Evolutionary conservation across 2,888 invertebrate genomes (phyloP).

Genomic region (Alviniconcha strummeri): DNA sequence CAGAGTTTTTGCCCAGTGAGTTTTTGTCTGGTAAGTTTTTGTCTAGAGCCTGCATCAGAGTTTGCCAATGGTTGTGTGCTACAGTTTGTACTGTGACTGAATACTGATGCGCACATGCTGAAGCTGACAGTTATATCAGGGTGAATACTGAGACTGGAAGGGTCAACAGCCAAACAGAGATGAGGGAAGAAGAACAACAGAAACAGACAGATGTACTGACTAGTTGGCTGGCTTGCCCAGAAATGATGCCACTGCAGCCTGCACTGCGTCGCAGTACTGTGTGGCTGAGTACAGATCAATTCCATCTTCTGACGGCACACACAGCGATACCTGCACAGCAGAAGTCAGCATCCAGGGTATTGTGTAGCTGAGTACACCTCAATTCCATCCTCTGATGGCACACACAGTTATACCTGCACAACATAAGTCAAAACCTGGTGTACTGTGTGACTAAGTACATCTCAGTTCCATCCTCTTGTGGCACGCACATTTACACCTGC

Average conservation of each 20-base stretch:
- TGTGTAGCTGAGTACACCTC: slow-evolving; percentile 75
- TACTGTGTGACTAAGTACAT: slow-evolving; percentile 71
- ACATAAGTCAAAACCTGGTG: too few relatives aligned
- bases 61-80: too few relatives aligned
- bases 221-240: slow-evolving; percentile 49
- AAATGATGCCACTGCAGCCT: slow-evolving; percentile 47
- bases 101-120: too few relatives aligned
- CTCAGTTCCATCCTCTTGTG: slow-evolving; percentile 80
- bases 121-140: too few relatives aligned
- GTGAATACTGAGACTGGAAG: too few relatives aligned
- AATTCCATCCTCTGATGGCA: slow-evolving; percentile 77
- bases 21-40: too few relatives aligned
- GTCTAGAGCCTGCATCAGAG: too few relatives aligned
- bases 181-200: slow-evolving; percentile 22
- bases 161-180: neutral
- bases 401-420: slow-evolving; percentile 24
- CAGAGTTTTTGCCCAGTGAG: too few relatives aligned
- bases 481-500: slow-evolving; percentile 21
- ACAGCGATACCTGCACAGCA: slow-evolving; percentile 24
- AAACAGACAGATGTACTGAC: too few relatives aligned
- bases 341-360: too few relatives aligned
- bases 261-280: slow-evolving; percentile 50
- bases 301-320: slow-evolving; percentile 76
- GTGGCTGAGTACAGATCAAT: slow-evolving; percentile 76
- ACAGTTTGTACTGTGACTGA: too few relatives aligned